Conservation (phyloP, 1,140 invertebrate genomes). For the Araneus ventricosus region DNA sequence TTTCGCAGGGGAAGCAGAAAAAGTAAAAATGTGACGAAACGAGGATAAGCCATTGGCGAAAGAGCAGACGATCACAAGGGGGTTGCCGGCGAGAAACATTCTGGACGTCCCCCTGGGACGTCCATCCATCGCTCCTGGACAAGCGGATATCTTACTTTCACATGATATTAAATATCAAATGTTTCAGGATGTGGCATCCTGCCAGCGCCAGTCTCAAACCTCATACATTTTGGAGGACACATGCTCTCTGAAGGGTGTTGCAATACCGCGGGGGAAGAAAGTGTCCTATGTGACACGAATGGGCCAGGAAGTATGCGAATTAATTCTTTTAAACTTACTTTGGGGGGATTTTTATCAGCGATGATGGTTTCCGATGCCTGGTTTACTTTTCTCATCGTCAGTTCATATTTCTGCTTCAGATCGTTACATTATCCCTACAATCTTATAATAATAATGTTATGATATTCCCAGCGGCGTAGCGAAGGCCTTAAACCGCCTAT, state of each 20-base stretch:
- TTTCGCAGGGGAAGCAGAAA: neutral
- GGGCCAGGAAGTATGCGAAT: neutral
- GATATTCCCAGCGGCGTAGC: no score
- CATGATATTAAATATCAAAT: slow-evolving; percentile 35
- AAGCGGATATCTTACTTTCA: neutral
- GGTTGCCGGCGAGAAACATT: neutral
- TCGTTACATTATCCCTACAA: no score
- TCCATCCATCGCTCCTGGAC: neutral
- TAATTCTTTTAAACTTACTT: no score
- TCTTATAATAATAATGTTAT: no score
- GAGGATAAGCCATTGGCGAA: neutral
- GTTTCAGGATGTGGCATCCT: neutral
- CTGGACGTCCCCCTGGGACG: neutral
- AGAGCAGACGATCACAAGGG: neutral
- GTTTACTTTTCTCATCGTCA: no score
- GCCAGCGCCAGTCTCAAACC: neutral
- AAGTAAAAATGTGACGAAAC: neutral
- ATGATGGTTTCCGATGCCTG: no score
- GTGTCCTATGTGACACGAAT: neutral
- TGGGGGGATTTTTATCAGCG: no score
- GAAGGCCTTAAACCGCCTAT: no score
- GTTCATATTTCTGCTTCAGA: no score
- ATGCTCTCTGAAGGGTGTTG: neutral
- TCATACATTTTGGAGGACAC: neutral
- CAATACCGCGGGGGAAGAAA: neutral